Evolutionary conservation across 1,140 invertebrate species (phyloP).

Genomic region (Tetramorium alpestre): DNA sequence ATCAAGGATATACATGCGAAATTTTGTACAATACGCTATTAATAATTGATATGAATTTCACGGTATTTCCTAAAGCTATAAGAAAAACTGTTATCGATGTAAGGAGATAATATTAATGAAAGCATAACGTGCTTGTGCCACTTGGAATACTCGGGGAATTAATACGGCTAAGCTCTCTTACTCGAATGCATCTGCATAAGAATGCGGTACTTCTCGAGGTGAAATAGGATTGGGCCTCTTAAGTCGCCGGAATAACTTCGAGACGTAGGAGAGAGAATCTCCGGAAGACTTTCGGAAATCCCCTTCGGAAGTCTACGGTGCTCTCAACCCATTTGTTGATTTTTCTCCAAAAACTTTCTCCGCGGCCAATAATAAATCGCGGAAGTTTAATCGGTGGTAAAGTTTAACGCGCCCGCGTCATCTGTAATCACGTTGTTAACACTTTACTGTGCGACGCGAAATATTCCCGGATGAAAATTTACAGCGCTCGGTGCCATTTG

Average conservation of each 20-base stretch:
- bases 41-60: background rate
- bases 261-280: background rate
- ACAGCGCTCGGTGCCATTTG: conserved; percentile 10
- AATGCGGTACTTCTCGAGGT: background rate
- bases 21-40: background rate
- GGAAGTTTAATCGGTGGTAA: conserved; percentile 16
- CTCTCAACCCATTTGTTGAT: background rate
- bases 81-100: background rate
- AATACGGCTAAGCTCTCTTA: background rate
- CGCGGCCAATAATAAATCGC: background rate
- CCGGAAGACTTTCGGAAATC: background rate
- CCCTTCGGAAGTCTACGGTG: too few relatives aligned
- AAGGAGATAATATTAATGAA: background rate
- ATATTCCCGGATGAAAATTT: conserved; percentile 11
- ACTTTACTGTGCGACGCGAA: background rate
- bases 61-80: background rate
- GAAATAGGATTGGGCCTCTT: conserved; percentile 26
- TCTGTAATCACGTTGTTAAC: conserved; percentile 13
- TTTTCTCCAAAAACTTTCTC: background rate
- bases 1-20: background rate
- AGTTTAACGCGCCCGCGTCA: conserved; percentile 16
- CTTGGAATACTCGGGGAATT: background rate
- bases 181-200: conserved; percentile 42
- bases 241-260: conserved; percentile 18
- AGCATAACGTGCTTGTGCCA: background rate